phyloP scores from a whole-genome alignment of 1,140 invertebrate species.

The Hesperophylax magnus region DNA sequence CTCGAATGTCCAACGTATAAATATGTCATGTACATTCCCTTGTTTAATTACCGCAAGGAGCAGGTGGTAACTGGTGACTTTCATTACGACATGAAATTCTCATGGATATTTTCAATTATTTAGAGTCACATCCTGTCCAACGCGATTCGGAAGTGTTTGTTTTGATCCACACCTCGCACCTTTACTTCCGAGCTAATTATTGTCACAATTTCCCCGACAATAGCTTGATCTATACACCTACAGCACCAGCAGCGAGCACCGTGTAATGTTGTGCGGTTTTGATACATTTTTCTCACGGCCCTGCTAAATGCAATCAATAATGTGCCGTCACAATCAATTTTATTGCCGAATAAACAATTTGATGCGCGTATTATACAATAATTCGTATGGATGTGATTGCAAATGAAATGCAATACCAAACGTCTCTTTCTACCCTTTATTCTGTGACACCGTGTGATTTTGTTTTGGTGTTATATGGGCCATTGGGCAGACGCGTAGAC shows the following conservation, averaged over 20 bases:
- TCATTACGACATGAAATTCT: conserved; percentile 29
- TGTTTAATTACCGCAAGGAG: conserved; percentile 24
- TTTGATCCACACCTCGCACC: conserved; percentile 44
- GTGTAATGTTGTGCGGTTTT: background rate
- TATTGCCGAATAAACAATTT: background rate
- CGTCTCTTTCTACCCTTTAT: no score
- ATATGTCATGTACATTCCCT: conserved; percentile 29
- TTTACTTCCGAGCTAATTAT: conserved; percentile 35
- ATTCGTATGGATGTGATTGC: background rate
- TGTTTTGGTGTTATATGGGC: no score
- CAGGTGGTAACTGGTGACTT: conserved; percentile 40
- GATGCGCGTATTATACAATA: background rate
- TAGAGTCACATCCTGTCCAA: conserved; percentile 40
- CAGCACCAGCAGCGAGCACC: background rate
- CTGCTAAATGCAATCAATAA: background rate
- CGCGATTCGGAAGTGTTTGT: conserved; percentile 39
- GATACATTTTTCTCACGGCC: conserved; percentile 8
- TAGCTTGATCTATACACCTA: background rate
- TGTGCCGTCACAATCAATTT: background rate
- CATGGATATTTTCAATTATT: conserved; percentile 31
- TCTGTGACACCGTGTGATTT: no score
- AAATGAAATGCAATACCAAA: no score
- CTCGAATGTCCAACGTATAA: background rate
- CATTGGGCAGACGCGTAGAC: no score
- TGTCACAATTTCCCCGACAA: conserved; percentile 27